Base-by-base conservation (phyloP, 2,888 invertebrate species). In the Ormyrus rosae region DNA sequence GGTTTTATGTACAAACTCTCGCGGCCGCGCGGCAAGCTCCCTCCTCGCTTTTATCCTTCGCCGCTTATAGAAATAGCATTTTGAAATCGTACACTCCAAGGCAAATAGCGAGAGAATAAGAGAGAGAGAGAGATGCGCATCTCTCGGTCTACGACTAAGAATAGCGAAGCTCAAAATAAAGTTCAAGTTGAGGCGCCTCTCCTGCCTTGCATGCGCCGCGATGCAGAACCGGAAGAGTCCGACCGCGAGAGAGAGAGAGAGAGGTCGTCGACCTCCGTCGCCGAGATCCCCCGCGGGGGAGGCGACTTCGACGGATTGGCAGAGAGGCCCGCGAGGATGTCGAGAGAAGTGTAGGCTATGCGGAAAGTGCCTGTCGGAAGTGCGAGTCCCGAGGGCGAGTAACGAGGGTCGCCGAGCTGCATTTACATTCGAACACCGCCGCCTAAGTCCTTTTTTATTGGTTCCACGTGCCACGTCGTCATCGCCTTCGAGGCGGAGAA, bases 141-240 rank as follows among this genome's bases (percentile, higher is more conserved):
- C 70, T 60, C 70, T n/a, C 61, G 13, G 65, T 73, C 72, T 73
- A 74, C 10, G 48, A 68, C 80, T 56, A 79, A 81, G 58, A 74
- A 76, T 82, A 82, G 80, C 50, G 5, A 72, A 74, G 79, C 82
- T 80, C 75, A 74, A 82, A 80, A 80, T 82, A 82, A 82, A 80
- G 80, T 80, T 80, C 80, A 80, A 82, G 74, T 82, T 80, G 81
- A 81, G 74, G 73, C 64, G 76, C 64, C 60, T 74, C 53, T 74
- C 53, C n/a, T 11, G 53, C 53, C 34, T 48, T 19, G 58, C 64
- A 48, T 8, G 8, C 56, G 8, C 56, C 48, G 19, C 46, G 34
- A 51, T 46, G 45, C 56, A 13, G 5, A 63, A 65, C 77, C 77
- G 81, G 81, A 80, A 80, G 4, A 34, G 81, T 72, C 71, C 55